Percentiles rank a stretch among this genome's conserved stretches.
These are phyloP conservation scores for Petaurus breviceps DNA, from an alignment of 2,113 vertebrate genomes.

Conservation along the genomic window DNA sequence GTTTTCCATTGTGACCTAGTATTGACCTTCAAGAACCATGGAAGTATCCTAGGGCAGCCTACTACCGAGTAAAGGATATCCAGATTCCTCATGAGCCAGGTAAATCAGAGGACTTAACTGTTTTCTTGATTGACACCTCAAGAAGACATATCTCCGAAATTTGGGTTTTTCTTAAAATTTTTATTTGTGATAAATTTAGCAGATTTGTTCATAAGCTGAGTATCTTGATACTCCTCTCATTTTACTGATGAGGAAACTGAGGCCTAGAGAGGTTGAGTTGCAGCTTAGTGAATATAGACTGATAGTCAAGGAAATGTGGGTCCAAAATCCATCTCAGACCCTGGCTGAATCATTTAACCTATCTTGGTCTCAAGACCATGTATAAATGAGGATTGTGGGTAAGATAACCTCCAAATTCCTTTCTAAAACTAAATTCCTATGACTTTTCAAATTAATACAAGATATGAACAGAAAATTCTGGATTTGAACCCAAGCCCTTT, in stretches of 20 bases:
- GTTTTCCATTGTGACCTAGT: background rate
- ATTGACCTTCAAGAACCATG: constrained; percentile 30
- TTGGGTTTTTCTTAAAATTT: background rate
- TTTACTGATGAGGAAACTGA: background rate
- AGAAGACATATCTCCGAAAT: background rate
- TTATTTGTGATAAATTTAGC: constrained; percentile 3
- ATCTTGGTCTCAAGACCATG: background rate
- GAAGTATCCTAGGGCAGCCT: background rate
- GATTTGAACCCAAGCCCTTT: background rate
- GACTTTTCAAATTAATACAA: constrained; percentile 25
- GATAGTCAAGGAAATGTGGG: background rate
- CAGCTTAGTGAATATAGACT: background rate
- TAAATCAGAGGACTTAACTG: too few species aligned
- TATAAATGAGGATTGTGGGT: background rate
- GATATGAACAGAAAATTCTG: constrained; percentile 25
- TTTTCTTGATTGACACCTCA: constrained; percentile 22
- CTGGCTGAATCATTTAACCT: background rate
- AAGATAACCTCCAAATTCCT: background rate
- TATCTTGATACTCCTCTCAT: background rate
- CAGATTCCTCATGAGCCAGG: background rate
- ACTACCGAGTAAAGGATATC: background rate
- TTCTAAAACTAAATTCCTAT: background rate
- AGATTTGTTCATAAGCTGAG: background rate
- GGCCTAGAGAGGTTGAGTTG: background rate
- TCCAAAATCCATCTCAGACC: background rate